phyloP scores from a whole-genome alignment of 2,797 vertebrate genomes.

The Ptychobarbus kaznakovi region DNA sequence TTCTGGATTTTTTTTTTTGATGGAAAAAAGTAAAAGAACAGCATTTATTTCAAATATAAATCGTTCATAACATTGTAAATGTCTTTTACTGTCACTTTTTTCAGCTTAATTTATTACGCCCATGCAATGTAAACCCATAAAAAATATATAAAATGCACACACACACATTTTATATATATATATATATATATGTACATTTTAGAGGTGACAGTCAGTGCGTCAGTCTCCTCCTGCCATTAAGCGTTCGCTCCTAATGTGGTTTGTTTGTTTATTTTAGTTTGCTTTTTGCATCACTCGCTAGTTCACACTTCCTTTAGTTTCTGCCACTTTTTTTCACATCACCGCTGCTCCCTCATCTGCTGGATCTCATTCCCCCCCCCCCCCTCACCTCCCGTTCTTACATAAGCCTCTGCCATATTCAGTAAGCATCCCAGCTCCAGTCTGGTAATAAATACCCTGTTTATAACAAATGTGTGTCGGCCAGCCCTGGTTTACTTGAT shows the following conservation, averaged over 20 bases:
- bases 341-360: conserved; percentile 36
- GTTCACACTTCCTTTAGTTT: conserved; percentile 77
- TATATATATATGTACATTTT: not conserved
- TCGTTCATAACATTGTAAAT: too few species aligned
- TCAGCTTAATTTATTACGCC: too few species aligned
- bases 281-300: conserved; percentile 73
- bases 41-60: too few species aligned
- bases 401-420: conserved; percentile 42
- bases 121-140: too few species aligned
- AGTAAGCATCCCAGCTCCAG: conserved; percentile 38
- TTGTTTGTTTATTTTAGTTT: conserved; percentile 72
- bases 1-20: not conserved
- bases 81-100: too few species aligned
- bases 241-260: conserved; percentile 52
- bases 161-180: too few species aligned
- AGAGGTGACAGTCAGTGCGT: not conserved
- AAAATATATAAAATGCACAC: too few species aligned
- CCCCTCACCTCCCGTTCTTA: conserved; percentile 29
- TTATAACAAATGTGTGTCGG: conserved; percentile 51
- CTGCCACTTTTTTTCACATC: conserved; percentile 74
- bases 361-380: conserved; percentile 47
- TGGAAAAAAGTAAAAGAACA: too few species aligned
- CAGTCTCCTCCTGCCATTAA: not conserved
- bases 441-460: conserved; percentile 45
- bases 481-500: conserved; percentile 55